Evolutionary conservation across 2,888 invertebrate genomes (phyloP).

Genomic region (Chrysomela aeneicollis): DNA sequence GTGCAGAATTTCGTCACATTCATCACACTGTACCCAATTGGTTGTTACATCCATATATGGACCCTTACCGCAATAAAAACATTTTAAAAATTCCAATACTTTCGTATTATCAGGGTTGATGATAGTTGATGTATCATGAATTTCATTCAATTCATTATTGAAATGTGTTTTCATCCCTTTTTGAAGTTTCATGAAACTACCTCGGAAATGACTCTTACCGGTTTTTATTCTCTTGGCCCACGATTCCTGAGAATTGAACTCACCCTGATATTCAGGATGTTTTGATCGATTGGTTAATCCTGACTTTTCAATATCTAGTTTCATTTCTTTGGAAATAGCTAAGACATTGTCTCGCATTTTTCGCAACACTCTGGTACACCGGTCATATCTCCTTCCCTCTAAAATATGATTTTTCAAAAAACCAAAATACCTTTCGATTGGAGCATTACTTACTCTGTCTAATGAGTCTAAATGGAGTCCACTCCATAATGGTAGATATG

Average conservation of each 20-base stretch:
- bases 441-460: constrained; percentile 13
- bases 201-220: no score
- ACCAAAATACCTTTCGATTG: constrained; percentile 6
- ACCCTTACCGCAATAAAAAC: neutral
- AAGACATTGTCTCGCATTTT: neutral
- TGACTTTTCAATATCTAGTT: no score
- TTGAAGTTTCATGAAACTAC: no score
- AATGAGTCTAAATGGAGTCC: neutral
- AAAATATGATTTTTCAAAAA: constrained; percentile 2
- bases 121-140: no score
- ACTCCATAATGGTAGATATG: constrained; percentile 15
- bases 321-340: no score
- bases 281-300: no score
- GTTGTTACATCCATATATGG: constrained; percentile 12
- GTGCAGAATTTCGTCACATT: constrained; percentile 18
- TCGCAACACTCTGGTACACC: constrained; percentile 3
- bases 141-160: no score
- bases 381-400: constrained; percentile 7
- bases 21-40: constrained; percentile 24
- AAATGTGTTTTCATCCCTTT: no score
- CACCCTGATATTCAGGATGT: no score
- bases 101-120: neutral
- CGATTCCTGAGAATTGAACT: no score
- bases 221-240: no score
- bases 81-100: neutral